These are phyloP conservation scores for Brachystomella parvula DNA, from an alignment of 1,140 invertebrate species.

Conservation along the genomic window DNA sequence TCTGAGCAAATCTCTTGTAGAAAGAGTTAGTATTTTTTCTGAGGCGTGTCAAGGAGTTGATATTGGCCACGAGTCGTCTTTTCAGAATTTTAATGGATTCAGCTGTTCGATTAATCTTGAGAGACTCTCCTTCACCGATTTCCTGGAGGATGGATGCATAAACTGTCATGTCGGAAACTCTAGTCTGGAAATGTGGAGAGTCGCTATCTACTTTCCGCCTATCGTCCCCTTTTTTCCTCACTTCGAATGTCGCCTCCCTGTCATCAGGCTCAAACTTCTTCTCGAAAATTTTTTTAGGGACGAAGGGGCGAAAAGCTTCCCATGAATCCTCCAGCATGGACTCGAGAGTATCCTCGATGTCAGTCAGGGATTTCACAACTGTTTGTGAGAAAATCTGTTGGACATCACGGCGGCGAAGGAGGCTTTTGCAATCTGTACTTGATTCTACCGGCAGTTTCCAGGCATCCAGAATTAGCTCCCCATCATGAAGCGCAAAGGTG, in stretches of 20 bases:
- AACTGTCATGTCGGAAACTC: background rate
- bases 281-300: background rate
- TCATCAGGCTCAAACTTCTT: background rate
- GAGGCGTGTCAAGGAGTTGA: background rate
- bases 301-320: background rate
- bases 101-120: background rate
- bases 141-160: background rate
- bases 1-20: background rate
- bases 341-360: constrained; percentile 1
- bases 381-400: background rate
- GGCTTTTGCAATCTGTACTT: no score
- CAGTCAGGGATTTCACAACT: background rate
- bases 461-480: no score
- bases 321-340: background rate
- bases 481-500: no score
- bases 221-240: background rate
- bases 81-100: background rate
- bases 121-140: background rate
- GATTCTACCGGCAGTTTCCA: no score
- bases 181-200: background rate
- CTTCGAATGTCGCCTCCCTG: background rate
- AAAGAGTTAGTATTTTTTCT: background rate
- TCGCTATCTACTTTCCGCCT: background rate
- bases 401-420: no score
- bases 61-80: background rate